Percentiles rank a stretch among this genome's conserved stretches.
Conservation (phyloP, 2,888 invertebrate genomes). For the Theodoxus fluviatilis region DNA sequence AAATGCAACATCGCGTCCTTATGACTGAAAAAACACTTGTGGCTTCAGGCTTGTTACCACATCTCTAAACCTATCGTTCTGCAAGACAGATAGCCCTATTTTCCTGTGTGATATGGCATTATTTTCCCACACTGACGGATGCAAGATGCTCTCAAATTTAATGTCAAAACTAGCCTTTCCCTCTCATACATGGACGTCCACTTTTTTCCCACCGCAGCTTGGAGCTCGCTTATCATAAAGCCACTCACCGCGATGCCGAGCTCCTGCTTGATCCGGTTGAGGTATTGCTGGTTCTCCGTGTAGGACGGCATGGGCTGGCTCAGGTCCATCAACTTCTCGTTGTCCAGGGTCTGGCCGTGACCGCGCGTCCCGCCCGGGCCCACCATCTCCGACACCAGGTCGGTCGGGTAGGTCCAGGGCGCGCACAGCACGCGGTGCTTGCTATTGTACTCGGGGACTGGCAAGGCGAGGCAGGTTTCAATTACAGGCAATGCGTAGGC, state of each 20-base stretch:
- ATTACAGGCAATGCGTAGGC: too few species aligned
- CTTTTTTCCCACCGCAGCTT: too few species aligned
- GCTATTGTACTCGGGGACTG: conserved; percentile 83
- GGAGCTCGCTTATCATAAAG: too few species aligned
- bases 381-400: conserved; percentile 52
- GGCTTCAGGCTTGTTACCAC: too few species aligned
- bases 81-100: too few species aligned
- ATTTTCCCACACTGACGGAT: too few species aligned
- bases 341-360: conserved; percentile 38
- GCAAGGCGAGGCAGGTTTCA: conserved; percentile 40
- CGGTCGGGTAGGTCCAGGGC: conserved; percentile 78
- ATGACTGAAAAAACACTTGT: too few species aligned
- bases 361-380: conserved; percentile 30
- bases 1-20: too few species aligned
- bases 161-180: too few species aligned
- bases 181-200: too few species aligned
- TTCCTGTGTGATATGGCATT: neutral
- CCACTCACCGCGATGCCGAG: conserved; percentile 29
- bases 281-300: conserved; percentile 41
- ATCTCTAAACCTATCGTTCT: too few species aligned
- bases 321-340: conserved; percentile 56
- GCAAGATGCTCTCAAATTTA: too few species aligned
- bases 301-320: conserved; percentile 58
- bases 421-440: conserved; percentile 83
- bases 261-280: conserved; percentile 45